Percentiles rank a stretch among this genome's conserved stretches.
Conservation (phyloP, 2,113 vertebrate genomes). For the Climacteris rufus region DNA sequence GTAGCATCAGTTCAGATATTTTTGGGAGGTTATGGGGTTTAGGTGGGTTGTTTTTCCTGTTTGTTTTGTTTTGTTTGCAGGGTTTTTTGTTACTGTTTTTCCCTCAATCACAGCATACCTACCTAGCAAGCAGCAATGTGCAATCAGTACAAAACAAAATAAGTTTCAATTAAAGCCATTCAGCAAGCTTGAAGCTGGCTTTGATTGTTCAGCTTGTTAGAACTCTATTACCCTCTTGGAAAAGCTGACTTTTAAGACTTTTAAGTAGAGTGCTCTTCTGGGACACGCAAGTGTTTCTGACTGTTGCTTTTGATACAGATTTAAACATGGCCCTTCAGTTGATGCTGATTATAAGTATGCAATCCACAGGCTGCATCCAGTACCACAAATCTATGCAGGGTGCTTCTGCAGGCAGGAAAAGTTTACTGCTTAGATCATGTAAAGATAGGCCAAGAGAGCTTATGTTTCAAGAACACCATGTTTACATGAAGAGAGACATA, state of each 20-base stretch:
- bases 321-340: neutral
- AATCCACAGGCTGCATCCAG: neutral
- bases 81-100: neutral
- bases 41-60: neutral
- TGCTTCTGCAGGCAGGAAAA: neutral
- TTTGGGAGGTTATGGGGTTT: neutral
- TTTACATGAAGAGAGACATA: neutral
- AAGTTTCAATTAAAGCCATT: neutral
- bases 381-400: neutral
- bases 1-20: neutral
- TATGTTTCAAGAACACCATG: rapidly evolving
- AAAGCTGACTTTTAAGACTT: neutral
- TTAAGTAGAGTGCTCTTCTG: neutral
- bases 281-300: neutral
- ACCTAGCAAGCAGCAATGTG: neutral
- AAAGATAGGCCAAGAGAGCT: neutral
- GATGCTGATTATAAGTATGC: neutral
- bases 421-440: neutral
- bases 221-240: neutral
- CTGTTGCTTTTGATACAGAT: neutral
- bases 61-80: neutral
- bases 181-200: neutral
- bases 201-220: neutral
- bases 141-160: neutral
- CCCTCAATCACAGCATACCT: neutral